Base-by-base conservation (phyloP, 1,140 invertebrate genomes). In the Lethrus apterus region DNA sequence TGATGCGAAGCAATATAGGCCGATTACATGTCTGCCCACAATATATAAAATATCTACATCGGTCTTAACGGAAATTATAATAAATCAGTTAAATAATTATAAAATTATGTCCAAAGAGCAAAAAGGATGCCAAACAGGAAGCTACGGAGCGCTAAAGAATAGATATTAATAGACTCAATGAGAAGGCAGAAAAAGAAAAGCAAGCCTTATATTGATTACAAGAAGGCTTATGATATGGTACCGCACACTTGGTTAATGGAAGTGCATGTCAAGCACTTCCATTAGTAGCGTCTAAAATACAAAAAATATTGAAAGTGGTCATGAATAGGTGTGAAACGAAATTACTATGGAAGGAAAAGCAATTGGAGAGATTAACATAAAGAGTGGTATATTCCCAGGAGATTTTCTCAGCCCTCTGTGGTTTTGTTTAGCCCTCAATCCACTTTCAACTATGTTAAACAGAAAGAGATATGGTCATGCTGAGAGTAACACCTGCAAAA, bases 381-480 rank as follows among this genome's bases (percentile, higher is more conserved):
- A 23, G 7, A 26, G n/a, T n/a, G 11, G 23, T 1, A 41, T 41
- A 9, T 41, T n/a, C 21, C 38, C 21, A 13, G 38, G 24, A 14
- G 23, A 24, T 13, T 2, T n/a, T 15, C 26, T 42, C 10, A 42
- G 23, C 17, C 20, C 40, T 2, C 13, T 42, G 15, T 42, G 21
- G 40, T 26, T 42, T 26, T 24, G 11, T 15, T 26, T 42, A n/a
- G 20, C 40, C 7, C 2, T 42, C 9, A 42, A 42, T 14, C 40
- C 20, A 26, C 40, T 42, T 2, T 42, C 38, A 10, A 26, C 8
- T 4, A 2, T 21, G 24, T n/a, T 42, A 24, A 42, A 42, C 15
- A 26, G 4, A n/a, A 42, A 23, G n/a, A n/a, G n/a, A n/a, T n/a
- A n/a, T n/a, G n/a, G n/a, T n/a, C n/a, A n/a, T n/a, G n/a, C n/a